Conservation (phyloP, 2,888 invertebrate species). For the Idaea dimidiata region DNA sequence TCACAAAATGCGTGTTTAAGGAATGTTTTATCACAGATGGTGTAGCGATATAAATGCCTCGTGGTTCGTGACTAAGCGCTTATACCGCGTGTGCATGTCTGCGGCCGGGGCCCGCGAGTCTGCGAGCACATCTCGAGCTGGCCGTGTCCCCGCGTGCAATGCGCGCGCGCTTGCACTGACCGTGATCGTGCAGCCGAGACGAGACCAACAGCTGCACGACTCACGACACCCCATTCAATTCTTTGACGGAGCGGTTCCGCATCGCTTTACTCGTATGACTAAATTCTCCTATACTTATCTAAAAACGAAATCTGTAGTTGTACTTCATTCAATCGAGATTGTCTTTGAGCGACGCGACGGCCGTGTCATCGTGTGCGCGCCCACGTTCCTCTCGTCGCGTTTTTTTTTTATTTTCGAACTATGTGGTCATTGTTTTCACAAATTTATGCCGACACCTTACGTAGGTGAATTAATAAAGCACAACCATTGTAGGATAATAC, state of each 20-base stretch:
- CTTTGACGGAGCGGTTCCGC: slow-evolving; percentile 14
- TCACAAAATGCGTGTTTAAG: slow-evolving; percentile 39
- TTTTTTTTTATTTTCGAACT: background rate
- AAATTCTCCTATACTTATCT: background rate
- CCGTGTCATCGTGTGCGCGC: background rate
- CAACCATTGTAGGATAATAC: background rate
- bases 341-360: background rate
- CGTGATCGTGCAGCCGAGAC: slow-evolving; percentile 25
- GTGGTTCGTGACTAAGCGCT: slow-evolving; percentile 61
- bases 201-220: slow-evolving; percentile 18
- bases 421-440: background rate
- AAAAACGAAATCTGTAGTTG: background rate
- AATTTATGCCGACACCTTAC: background rate
- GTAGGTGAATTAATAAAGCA: slow-evolving; percentile 2
- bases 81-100: slow-evolving; percentile 42
- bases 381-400: background rate
- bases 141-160: slow-evolving; percentile 37
- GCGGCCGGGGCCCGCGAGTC: slow-evolving; percentile 32
- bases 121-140: slow-evolving; percentile 26
- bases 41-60: slow-evolving; percentile 49
- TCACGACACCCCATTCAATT: slow-evolving; percentile 15
- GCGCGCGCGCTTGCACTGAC: slow-evolving; percentile 43
- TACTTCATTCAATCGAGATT: background rate
- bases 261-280: slow-evolving; percentile 8
- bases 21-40: slow-evolving; percentile 48